Evolutionary conservation across 2,113 vertebrate genomes (phyloP).

Genomic region (Porphyrio hochstetteri): DNA sequence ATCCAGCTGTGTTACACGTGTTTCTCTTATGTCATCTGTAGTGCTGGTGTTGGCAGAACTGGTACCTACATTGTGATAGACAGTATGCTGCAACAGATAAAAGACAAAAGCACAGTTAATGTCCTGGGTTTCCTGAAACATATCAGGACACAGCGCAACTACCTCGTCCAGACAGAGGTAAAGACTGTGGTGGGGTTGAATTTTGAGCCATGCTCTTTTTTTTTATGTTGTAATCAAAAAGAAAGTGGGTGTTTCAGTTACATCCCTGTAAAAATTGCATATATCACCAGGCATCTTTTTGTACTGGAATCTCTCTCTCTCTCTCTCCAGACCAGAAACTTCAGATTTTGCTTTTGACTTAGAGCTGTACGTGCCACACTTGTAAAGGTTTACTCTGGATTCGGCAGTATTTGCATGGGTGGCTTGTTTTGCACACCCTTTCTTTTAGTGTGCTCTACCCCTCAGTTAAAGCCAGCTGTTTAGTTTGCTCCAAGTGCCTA

Average conservation of each 20-base stretch:
- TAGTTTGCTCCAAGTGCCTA: not conserved
- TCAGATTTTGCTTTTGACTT: not conserved
- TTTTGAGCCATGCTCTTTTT: not conserved
- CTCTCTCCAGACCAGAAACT: not conserved
- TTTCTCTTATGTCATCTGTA: constrained; percentile 59
- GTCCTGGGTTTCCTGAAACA: constrained; percentile 96
- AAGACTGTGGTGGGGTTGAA: constrained; percentile 14
- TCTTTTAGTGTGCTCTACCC: not conserved
- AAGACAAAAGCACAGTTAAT: constrained; percentile 98
- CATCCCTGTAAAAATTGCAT: not conserved
- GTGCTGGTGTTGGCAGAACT: constrained; percentile 96
- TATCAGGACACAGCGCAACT: constrained; percentile 95
- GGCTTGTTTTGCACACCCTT: not conserved
- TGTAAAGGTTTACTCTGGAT: not conserved
- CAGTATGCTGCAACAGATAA: constrained; percentile 98
- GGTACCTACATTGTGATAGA: constrained; percentile 99
- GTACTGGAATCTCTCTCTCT: not conserved
- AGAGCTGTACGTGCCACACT: not conserved
- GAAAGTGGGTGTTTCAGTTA: not conserved
- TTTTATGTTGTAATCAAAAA: not conserved
- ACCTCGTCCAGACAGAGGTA: constrained; percentile 99
- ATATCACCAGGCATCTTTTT: not conserved
- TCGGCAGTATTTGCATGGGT: not conserved
- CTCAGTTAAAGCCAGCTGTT: not conserved
- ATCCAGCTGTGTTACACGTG: not conserved